Evolutionary conservation across 1,140 invertebrate genomes (phyloP).

Genomic region (Trichonephila clavipes): DNA sequence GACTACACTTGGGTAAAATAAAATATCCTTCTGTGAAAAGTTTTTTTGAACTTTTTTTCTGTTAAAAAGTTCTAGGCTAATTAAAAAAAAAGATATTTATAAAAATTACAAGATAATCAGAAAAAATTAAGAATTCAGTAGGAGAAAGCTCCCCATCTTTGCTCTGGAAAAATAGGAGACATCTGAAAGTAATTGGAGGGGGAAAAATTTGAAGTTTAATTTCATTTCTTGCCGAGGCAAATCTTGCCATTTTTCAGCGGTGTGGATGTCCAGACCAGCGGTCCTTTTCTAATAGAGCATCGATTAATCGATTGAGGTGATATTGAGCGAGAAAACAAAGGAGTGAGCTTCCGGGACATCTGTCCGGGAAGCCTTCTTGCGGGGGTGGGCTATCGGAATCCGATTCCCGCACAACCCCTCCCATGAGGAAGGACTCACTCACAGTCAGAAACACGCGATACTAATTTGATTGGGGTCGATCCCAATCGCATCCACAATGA

Average conservation of each 20-base stretch:
- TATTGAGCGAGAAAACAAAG: slow-evolving; percentile 64
- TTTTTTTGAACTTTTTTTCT: no score
- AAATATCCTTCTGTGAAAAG: no score
- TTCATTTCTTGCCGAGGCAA: background rate
- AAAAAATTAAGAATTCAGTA: no score
- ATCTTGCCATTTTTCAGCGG: background rate
- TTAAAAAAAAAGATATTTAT: no score
- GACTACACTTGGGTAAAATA: no score
- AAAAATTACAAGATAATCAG: no score
- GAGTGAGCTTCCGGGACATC: slow-evolving; percentile 41
- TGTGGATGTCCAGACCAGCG: slow-evolving; percentile 1
- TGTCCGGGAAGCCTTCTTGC: slow-evolving; percentile 20
- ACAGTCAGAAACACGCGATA: background rate
- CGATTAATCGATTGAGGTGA: slow-evolving; percentile 54
- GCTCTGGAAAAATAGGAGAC: no score
- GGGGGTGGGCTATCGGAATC: slow-evolving; percentile 8
- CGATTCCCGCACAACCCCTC: background rate
- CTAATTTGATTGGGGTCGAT: slow-evolving; percentile 7
- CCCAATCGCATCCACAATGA: background rate
- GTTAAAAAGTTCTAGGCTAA: no score
- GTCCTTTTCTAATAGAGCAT: slow-evolving; percentile 17
- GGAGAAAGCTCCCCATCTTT: no score
- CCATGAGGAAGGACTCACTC: background rate
- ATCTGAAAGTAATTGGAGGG: no score
- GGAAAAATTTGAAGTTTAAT: no score